Evolutionary conservation across 2,888 invertebrate species (phyloP), one percentile per base, ranked within the genome.

Genomic region (Himalopsyche japonica): DNA sequence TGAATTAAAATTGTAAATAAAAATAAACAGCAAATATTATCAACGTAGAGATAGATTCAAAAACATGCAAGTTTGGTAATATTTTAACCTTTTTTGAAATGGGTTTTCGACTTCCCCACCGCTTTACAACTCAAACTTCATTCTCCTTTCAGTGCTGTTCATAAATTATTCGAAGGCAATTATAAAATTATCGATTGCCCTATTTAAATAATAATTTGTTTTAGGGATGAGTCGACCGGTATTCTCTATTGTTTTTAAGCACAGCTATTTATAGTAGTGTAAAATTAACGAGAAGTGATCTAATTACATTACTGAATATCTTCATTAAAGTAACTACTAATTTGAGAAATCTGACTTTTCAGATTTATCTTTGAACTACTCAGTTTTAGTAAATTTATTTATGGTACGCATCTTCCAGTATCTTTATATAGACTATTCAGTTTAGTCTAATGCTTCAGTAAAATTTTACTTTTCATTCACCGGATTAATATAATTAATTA

Each of bases 181-280:
- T 70, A 70, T 77, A 34, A 77, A 77, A 47, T 80, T 34, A 80
- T 80, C 80, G 64, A 64, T 80, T 64, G 80, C 24, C 81, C 76
- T 47, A 81, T 81, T 81, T 76, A 43, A 76, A 64, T 43, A 24
- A 76, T 47, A 81, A 37, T 76, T 76, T 76, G 81, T 76, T 43
- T 30, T 43, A 27, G 70, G 81, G 76, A 81, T 81, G 76, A 76
- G n/a, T 79, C 47, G 24, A 48, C 18, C 79, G 34, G 30, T 48
- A 32, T 30, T 76, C 27, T 30, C 37, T 76, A 47, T 76, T 76
- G 47, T 79, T 81, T 81, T 81, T n/a, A 43, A 76, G 76, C 27
- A n/a, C 43, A 37, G 47, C 30, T 43, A 27, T 43, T 64, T n/a
- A n/a, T n/a, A n/a, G 24, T 24, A 48, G 20, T 57, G 57, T 18